These are phyloP conservation scores for Saxicola maurus DNA, from an alignment of 2,797 vertebrate species.

Conservation along the genomic window DNA sequence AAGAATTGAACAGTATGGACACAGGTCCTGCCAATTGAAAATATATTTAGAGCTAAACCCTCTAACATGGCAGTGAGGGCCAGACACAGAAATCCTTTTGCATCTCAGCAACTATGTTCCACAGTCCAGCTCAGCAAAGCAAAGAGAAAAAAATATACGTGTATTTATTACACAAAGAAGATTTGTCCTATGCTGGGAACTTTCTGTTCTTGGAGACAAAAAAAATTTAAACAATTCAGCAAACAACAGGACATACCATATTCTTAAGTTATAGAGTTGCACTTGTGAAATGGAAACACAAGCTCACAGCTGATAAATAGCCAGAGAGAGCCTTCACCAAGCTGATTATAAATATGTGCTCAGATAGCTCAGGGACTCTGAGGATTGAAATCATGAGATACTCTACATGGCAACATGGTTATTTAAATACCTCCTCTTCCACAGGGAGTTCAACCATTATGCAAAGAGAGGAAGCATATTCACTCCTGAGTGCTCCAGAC, in stretches of 20 bases:
- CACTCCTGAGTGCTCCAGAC: background rate
- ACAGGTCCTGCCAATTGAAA: background rate
- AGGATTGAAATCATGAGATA: slow-evolving; percentile 22
- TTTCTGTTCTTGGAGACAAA: background rate
- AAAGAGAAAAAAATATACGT: background rate
- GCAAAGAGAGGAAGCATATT: slow-evolving; percentile 23
- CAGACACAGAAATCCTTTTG: background rate
- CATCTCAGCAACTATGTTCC: background rate
- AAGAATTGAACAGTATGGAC: background rate
- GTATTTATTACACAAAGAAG: background rate
- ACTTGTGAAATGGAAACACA: slow-evolving; percentile 14
- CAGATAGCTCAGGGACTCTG: slow-evolving; percentile 1
- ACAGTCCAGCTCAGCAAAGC: background rate
- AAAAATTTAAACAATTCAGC: background rate
- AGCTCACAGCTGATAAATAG: background rate
- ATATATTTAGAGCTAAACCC: background rate
- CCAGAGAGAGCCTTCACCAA: background rate
- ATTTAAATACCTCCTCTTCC: slow-evolving; percentile 35
- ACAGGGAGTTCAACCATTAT: background rate
- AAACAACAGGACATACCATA: background rate
- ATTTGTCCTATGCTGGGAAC: background rate
- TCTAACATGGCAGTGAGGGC: background rate
- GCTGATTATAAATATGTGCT: slow-evolving; percentile 14
- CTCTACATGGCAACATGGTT: background rate
- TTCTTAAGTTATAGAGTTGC: background rate